These are phyloP conservation scores for Chrysotoxum bicinctum DNA, from an alignment of 2,888 invertebrate genomes.

Conservation along the genomic window DNA sequence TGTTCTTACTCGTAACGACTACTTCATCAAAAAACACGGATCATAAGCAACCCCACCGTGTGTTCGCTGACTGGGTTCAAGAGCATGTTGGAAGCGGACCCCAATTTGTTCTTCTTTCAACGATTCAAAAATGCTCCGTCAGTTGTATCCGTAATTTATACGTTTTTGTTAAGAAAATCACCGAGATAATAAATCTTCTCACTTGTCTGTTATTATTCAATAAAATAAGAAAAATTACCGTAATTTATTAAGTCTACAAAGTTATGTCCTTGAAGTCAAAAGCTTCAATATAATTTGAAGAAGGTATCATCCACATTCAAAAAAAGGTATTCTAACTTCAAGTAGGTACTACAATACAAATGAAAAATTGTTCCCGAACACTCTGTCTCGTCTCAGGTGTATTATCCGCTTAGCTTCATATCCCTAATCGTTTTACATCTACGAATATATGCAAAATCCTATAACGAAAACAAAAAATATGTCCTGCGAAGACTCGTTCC, in stretches of 20 bases:
- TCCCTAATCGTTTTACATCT: constrained; percentile 48
- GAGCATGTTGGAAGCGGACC: too few species aligned
- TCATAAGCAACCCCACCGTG: too few species aligned
- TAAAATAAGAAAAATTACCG: constrained; percentile 17
- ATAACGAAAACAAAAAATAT: constrained; percentile 11
- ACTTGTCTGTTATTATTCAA: not conserved
- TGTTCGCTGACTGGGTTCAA: too few species aligned
- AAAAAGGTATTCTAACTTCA: not conserved
- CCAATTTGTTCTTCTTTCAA: too few species aligned
- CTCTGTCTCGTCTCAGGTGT: constrained; percentile 49
- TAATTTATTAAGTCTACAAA: constrained; percentile 25
- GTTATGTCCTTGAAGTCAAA: constrained; percentile 45
- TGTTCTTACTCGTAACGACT: too few species aligned
- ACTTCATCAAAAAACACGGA: too few species aligned
- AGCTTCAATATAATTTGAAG: constrained; percentile 35
- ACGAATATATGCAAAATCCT: constrained; percentile 20
- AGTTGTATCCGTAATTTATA: too few species aligned
- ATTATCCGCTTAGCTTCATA: constrained; percentile 49
- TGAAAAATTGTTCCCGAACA: not conserved
- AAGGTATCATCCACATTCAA: not conserved
- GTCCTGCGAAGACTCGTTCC: constrained; percentile 1
- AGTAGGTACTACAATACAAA: not conserved
- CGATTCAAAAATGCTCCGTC: too few species aligned
- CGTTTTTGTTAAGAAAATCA: not conserved
- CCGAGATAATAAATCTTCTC: not conserved